Evolutionary conservation across 2,113 vertebrate species (phyloP).

Genomic region (Stegostoma tigrinum): DNA sequence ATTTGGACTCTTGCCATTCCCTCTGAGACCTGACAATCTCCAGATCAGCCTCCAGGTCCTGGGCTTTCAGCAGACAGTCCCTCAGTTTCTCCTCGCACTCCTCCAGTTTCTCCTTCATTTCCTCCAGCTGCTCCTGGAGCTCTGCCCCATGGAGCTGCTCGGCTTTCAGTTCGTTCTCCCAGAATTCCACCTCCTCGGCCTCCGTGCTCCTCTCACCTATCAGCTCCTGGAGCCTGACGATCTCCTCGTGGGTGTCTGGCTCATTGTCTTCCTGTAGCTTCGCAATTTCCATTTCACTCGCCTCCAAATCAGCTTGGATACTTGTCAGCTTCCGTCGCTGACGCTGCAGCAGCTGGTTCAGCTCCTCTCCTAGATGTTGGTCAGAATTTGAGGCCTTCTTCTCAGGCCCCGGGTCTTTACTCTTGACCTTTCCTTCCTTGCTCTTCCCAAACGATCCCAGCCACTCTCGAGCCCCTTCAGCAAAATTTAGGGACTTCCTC

Average conservation of each 20-base stretch:
- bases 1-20: neutral
- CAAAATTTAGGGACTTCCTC: conserved; percentile 61
- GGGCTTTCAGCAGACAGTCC: conserved; percentile 49
- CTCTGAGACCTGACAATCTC: neutral
- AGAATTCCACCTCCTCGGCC: conserved; percentile 54
- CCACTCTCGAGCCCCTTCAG: conserved; percentile 66
- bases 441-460: conserved; percentile 54
- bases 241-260: neutral
- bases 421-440: conserved; percentile 39
- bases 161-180: conserved; percentile 61
- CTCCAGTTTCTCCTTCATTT: conserved; percentile 50
- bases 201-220: conserved; percentile 39
- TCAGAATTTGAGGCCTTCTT: conserved; percentile 31
- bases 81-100: conserved; percentile 57
- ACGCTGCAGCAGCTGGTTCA: conserved; percentile 47
- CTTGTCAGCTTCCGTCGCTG: conserved; percentile 52
- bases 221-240: conserved; percentile 37
- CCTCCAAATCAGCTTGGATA: conserved; percentile 46
- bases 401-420: conserved; percentile 35
- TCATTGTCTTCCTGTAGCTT: conserved; percentile 47
- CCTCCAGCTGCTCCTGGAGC: conserved; percentile 55
- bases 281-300: conserved; percentile 47
- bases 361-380: conserved; percentile 11
- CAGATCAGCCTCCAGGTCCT: conserved; percentile 41
- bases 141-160: conserved; percentile 55